A percentile compares a stretch with the other conserved stretches of the same genome.
Evolutionary conservation across 2,888 invertebrate genomes (phyloP).

Genomic region (Acanthosepion pharaonis): DNA sequence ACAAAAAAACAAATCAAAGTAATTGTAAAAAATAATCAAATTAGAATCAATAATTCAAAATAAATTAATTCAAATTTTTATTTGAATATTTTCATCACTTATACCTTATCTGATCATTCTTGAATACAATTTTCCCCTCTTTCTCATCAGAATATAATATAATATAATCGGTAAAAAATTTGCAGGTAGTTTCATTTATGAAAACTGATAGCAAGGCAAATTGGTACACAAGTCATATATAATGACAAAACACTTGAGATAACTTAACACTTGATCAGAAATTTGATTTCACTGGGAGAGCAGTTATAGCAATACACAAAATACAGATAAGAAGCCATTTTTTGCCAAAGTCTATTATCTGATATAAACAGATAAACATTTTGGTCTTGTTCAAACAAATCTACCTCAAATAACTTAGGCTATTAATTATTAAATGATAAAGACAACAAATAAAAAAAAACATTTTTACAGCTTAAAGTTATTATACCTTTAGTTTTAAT

Average conservation of each 20-base stretch:
- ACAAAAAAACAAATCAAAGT: too few species aligned
- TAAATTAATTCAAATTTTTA: too few species aligned
- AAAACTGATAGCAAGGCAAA: not conserved
- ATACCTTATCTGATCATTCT: too few species aligned
- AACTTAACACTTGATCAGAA: not conserved
- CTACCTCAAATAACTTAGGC: not conserved
- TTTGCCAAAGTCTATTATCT: not conserved
- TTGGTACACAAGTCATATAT: not conserved
- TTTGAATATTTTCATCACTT: too few species aligned
- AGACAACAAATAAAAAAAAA: not conserved
- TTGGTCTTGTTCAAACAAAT: not conserved
- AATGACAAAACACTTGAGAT: slow-evolving; percentile 33
- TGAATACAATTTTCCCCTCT: too few species aligned
- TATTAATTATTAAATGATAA: not conserved
- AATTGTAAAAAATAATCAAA: too few species aligned
- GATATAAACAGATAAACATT: not conserved
- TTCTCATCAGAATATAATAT: too few species aligned
- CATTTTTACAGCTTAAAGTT: not conserved
- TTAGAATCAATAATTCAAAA: too few species aligned
- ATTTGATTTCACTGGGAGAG: not conserved
- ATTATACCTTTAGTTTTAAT: not conserved
- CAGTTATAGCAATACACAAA: not conserved
- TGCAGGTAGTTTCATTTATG: too few species aligned
- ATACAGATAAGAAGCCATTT: not conserved
- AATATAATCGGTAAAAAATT: too few species aligned